phyloP scores from a whole-genome alignment of 2,888 invertebrate species.

The Orgyia antiqua region DNA sequence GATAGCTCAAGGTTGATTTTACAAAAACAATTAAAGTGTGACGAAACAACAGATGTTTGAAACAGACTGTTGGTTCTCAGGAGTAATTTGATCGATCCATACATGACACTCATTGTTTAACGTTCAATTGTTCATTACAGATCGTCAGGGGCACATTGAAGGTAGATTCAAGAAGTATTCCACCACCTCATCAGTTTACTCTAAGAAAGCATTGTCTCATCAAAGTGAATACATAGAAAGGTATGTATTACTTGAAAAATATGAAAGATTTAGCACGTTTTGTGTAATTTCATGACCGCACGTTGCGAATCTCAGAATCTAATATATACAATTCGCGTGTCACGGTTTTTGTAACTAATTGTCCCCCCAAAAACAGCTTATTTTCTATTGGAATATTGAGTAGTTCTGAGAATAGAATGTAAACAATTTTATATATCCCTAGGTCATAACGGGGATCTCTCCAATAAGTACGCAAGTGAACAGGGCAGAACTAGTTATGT shows the following conservation, averaged over 20 bases:
- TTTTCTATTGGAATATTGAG: no score
- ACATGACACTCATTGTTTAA: constrained; percentile 31
- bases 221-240: constrained; percentile 72
- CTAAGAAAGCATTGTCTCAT: constrained; percentile 68
- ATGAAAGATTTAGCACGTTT: no score
- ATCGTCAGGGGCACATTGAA: constrained; percentile 70
- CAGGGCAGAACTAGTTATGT: no score
- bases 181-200: constrained; percentile 70
- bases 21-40: constrained; percentile 11
- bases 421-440: no score
- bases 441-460: no score
- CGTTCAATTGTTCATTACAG: constrained; percentile 42
- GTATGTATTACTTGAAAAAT: constrained; percentile 38
- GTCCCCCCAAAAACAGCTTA: no score
- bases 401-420: no score
- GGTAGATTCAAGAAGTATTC: constrained; percentile 74
- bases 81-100: constrained; percentile 40
- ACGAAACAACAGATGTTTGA: constrained; percentile 26
- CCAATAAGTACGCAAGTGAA: no score
- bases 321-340: no score
- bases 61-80: constrained; percentile 41
- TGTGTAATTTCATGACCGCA: no score
- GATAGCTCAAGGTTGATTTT: constrained; percentile 15
- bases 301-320: no score
- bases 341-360: no score